Conservation (phyloP, 2,797 vertebrate species). For the Enteromius paludinosus region DNA sequence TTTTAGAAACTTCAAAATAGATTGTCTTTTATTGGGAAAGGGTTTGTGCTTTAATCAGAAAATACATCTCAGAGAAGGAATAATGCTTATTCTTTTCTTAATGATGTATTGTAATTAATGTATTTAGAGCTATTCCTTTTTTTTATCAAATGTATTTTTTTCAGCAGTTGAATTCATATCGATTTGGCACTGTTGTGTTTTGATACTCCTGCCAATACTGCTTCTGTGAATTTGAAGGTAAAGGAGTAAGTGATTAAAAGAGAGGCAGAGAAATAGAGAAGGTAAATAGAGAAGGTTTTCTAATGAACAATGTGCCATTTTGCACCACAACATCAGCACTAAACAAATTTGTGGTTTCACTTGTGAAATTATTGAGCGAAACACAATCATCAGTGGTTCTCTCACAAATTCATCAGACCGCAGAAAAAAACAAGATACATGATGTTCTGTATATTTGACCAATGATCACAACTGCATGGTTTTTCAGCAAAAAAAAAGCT, state of each 20-base stretch:
- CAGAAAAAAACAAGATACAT: background rate
- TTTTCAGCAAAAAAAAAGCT: background rate
- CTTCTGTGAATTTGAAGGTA: background rate
- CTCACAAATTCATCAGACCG: background rate
- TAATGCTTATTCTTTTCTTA: background rate
- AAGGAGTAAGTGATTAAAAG: slow-evolving; percentile 11
- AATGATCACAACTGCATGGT: background rate
- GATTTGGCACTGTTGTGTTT: background rate
- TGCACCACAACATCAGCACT: background rate
- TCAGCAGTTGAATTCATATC: slow-evolving; percentile 18
- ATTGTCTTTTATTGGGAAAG: background rate
- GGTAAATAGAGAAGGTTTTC: background rate
- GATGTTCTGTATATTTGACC: background rate
- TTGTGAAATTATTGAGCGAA: background rate
- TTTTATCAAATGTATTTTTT: slow-evolving; percentile 4
- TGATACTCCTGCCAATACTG: background rate
- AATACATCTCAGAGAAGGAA: background rate
- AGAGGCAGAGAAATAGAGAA: slow-evolving; percentile 5
- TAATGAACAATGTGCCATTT: slow-evolving; percentile 14
- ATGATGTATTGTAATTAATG: background rate
- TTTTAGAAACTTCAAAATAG: no score
- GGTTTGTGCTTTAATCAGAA: background rate
- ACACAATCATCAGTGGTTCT: background rate
- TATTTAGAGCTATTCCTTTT: background rate
- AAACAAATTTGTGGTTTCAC: slow-evolving; percentile 18